phyloP scores from a whole-genome alignment of 2,113 vertebrate genomes.

The Phrynosoma platyrhinos region DNA sequence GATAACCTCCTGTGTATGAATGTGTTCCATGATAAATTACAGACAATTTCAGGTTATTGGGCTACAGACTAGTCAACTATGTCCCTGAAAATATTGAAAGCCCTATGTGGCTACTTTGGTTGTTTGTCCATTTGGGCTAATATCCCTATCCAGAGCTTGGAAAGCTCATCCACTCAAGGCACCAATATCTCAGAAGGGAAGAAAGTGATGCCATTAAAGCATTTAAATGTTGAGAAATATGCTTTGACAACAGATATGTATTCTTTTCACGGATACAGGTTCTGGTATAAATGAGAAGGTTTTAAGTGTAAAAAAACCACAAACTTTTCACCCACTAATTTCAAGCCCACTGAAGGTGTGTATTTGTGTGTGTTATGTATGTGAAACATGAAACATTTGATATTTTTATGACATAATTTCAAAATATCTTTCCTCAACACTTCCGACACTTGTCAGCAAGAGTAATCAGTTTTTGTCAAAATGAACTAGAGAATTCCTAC shows the following conservation, averaged over 20 bases:
- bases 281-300: background rate
- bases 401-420: conserved; percentile 1
- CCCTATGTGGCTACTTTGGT: too few species aligned
- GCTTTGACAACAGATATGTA: background rate
- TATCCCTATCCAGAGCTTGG: too few species aligned
- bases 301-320: background rate
- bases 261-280: too few species aligned
- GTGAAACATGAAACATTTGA: background rate
- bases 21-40: too few species aligned
- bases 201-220: background rate
- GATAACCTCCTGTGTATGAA: too few species aligned
- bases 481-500: background rate
- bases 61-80: too few species aligned
- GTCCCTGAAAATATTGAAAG: too few species aligned
- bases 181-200: background rate
- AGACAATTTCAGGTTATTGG: too few species aligned
- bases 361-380: too few species aligned
- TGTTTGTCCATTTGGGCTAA: too few species aligned
- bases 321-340: background rate
- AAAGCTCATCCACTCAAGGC: too few species aligned
- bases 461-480: conserved; percentile 16
- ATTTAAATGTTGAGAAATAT: background rate
- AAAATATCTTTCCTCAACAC: conserved; percentile 5
- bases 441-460: background rate
- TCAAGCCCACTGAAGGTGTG: background rate